Evolutionary conservation across 1,140 invertebrate species (phyloP), one percentile per base, ranked within the genome.

Genomic region (Acarapis woodi): DNA sequence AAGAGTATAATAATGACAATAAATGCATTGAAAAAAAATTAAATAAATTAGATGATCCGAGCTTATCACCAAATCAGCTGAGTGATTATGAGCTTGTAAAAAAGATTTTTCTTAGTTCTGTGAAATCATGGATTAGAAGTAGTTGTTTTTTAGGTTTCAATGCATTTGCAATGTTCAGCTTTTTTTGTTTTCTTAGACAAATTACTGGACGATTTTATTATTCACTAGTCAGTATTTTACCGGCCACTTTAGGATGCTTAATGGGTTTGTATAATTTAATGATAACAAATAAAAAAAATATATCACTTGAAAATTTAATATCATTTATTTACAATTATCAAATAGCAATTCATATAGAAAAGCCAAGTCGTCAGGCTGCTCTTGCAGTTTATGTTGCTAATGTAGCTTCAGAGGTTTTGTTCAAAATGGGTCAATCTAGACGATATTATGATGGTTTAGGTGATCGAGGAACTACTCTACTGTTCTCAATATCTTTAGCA

Each of bases 331-430:
- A n/a, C n/a, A n/a, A n/a, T n/a, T n/a, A n/a, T n/a, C 10, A 6
- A 8, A 35, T 35, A 12, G 29, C 38, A 9, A 32, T 39, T 3
- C 16, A 21, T 12, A 39, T 39, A 10, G 38, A 39, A 22, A 12
- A 23, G 26, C 29, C 29, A 21, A 12, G 9, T 14, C 38, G 74
- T 39, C 59, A 73, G 43, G 60, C 63, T 8, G 49, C 76, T 4
- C 52, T 80, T 4, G 66, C 68, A 45, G 54, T 77, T 10, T 79
- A 80, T 54, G 69, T 77, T 33, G 68, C 70, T 30, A 80, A 78
- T 59, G 42, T 43, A 16, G 28, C 14, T 9, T 28, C 18, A n/a
- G 21, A 28, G 33, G n/a, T 18, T 15, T 16, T 41, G 22, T 30
- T 31, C 28, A 20, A 35, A 35, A n/a, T 25, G 2, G 32, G 10